A percentile compares a stretch with the other conserved stretches of the same genome.
Evolutionary conservation across 2,797 vertebrate species (phyloP).

Genomic region (Chrysocyon brachyurus): DNA sequence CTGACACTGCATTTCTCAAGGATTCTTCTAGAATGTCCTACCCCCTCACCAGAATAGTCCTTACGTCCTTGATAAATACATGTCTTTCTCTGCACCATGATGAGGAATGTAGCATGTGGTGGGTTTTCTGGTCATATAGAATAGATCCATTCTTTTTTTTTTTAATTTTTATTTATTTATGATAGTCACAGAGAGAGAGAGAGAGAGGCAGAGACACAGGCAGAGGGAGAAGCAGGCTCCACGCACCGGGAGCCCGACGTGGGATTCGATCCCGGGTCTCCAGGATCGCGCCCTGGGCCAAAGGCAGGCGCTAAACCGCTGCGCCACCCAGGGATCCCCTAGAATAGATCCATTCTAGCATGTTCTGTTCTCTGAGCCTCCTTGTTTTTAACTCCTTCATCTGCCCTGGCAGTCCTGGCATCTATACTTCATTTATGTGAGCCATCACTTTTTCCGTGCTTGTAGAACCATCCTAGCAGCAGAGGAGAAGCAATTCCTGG

Average conservation of each 20-base stretch:
- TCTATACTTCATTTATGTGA: neutral
- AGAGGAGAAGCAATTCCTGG: neutral
- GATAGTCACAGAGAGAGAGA: too few species aligned
- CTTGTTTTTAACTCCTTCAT: neutral
- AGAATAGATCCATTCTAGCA: neutral
- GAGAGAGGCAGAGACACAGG: too few species aligned
- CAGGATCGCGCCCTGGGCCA: too few species aligned
- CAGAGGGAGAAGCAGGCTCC: too few species aligned
- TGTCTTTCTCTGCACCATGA: neutral
- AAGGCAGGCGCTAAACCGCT: too few species aligned
- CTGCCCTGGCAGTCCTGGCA: neutral
- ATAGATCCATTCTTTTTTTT: neutral
- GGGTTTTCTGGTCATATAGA: neutral
- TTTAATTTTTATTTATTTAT: too few species aligned
- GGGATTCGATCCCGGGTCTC: too few species aligned
- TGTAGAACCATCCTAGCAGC: neutral
- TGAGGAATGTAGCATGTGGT: neutral
- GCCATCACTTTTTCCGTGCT: neutral
- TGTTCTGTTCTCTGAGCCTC: neutral
- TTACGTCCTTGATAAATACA: neutral
- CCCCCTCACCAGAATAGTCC: neutral
- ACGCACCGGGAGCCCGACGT: too few species aligned
- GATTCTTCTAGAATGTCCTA: neutral
- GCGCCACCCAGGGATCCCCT: too few species aligned
- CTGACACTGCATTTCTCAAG: too few species aligned